A percentile compares a stretch with the other conserved stretches of the same genome.
These are phyloP conservation scores for Pristionchus maxplancki DNA, from an alignment of 2,888 invertebrate species.

Conservation along the genomic window DNA sequence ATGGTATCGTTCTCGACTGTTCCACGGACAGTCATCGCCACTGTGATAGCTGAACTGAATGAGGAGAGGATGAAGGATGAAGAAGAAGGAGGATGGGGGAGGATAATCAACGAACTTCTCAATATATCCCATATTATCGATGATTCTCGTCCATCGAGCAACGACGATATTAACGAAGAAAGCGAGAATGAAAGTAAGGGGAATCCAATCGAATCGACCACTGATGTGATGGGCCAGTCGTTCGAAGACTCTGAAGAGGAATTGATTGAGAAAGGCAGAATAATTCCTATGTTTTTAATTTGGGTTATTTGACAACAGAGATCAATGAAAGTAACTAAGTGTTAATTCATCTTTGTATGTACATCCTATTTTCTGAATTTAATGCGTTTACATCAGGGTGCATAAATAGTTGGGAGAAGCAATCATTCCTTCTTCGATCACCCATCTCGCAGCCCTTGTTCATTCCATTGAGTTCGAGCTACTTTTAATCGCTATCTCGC, in stretches of 20 bases:
- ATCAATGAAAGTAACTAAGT: too few relatives aligned
- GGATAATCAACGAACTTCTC: constrained; percentile 59
- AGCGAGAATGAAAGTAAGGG: constrained; percentile 71
- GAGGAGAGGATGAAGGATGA: background rate
- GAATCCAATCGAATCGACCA: constrained; percentile 61
- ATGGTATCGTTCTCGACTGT: constrained; percentile 54
- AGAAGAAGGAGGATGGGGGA: background rate
- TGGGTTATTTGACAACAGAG: too few relatives aligned
- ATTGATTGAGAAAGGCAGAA: background rate
- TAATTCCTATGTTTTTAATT: too few relatives aligned
- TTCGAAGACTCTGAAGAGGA: constrained; percentile 52
- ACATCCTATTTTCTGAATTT: too few relatives aligned
- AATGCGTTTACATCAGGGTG: background rate
- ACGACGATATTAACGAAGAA: constrained; percentile 71
- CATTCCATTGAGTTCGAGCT: background rate
- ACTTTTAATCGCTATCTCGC: constrained; percentile 29
- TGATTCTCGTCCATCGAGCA: constrained; percentile 64
- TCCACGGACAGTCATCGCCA: constrained; percentile 51
- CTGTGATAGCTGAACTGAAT: constrained; percentile 35
- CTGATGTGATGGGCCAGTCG: constrained; percentile 53
- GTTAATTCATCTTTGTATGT: too few relatives aligned
- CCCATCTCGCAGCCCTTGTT: background rate
- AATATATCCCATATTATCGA: constrained; percentile 67
- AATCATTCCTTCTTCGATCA: background rate
- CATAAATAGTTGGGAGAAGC: background rate